Percentiles rank a stretch among this genome's conserved stretches.
Evolutionary conservation across 2,888 invertebrate species (phyloP).

Genomic region (Temnothorax unifasciatus): DNA sequence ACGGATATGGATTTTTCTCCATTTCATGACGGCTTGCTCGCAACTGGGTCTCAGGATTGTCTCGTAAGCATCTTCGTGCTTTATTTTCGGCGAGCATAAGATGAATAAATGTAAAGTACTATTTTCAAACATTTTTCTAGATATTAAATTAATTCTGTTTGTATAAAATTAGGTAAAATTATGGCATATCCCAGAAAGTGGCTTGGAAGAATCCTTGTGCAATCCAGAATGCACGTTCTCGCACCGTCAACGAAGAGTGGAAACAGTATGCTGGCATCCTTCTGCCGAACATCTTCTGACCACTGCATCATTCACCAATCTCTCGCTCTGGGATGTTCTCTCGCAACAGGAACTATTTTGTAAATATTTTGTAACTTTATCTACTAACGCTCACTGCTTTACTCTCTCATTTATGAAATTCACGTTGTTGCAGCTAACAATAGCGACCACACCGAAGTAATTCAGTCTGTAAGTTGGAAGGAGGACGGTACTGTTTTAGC

Average conservation of each 20-base stretch:
- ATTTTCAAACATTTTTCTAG: not conserved
- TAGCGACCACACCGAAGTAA: conserved; percentile 93
- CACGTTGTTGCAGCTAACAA: conserved; percentile 87
- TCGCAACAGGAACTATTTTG: conserved; percentile 93
- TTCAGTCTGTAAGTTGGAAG: conserved; percentile 97
- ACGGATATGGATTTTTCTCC: conserved; percentile 98
- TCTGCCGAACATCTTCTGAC: conserved; percentile 96
- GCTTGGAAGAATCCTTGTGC: conserved; percentile 91
- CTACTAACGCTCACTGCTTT: not conserved
- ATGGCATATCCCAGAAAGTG: conserved; percentile 95
- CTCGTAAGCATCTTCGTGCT: conserved; percentile 87
- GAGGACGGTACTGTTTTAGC: conserved; percentile 93
- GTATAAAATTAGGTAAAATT: conserved; percentile 91
- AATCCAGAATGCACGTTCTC: conserved; percentile 94
- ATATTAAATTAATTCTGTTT: conserved; percentile 1
- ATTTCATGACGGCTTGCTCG: conserved; percentile 96
- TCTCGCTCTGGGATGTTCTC: conserved; percentile 95
- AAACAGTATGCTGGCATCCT: conserved; percentile 97
- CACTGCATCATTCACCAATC: conserved; percentile 93
- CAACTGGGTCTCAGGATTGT: conserved; percentile 96
- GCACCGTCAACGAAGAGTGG: conserved; percentile 94
- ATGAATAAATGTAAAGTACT: not conserved
- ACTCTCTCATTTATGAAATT: conserved; percentile 7
- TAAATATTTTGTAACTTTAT: conserved; percentile 83
- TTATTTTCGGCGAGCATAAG: not conserved